Evolutionary conservation across 2,797 vertebrate species (phyloP).

Genomic region (Paratrypauchen microcephalus): DNA sequence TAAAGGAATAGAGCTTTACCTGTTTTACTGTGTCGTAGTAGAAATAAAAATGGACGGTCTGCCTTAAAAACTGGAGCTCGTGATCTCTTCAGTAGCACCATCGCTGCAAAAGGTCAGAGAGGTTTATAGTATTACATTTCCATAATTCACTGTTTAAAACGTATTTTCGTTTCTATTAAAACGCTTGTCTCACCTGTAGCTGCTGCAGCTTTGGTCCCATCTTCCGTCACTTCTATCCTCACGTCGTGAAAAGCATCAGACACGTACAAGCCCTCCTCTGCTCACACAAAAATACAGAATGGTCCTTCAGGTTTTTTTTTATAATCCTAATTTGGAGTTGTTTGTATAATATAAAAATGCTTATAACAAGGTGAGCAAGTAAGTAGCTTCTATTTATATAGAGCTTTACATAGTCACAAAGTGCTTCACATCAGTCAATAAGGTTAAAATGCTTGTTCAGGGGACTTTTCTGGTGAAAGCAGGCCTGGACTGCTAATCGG

Average conservation of each 20-base stretch:
- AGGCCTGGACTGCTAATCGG: too few species aligned
- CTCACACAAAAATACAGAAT: background rate
- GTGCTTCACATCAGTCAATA: too few species aligned
- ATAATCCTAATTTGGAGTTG: background rate
- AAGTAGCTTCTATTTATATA: too few species aligned
- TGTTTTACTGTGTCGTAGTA: slow-evolving; percentile 83
- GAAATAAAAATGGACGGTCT: slow-evolving; percentile 86
- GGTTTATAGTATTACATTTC: background rate
- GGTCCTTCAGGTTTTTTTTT: background rate
- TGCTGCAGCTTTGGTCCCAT: slow-evolving; percentile 84
- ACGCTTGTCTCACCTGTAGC: slow-evolving; percentile 76
- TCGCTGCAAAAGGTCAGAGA: slow-evolving; percentile 67
- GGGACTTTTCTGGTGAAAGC: too few species aligned
- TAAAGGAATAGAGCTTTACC: slow-evolving; percentile 65
- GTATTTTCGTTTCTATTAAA: too few species aligned
- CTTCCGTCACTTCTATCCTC: slow-evolving; percentile 86
- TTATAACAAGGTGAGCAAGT: too few species aligned
- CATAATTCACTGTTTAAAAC: background rate
- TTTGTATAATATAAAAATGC: background rate
- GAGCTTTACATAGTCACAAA: too few species aligned
- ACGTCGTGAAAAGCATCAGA: slow-evolving; percentile 88
- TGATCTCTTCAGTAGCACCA: slow-evolving; percentile 89
- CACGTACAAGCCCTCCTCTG: slow-evolving; percentile 82
- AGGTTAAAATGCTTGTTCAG: too few species aligned
- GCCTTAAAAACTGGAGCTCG: slow-evolving; percentile 88